These are phyloP conservation scores for Calameuta filiformis DNA, from an alignment of 2,888 invertebrate genomes.

Conservation along the genomic window DNA sequence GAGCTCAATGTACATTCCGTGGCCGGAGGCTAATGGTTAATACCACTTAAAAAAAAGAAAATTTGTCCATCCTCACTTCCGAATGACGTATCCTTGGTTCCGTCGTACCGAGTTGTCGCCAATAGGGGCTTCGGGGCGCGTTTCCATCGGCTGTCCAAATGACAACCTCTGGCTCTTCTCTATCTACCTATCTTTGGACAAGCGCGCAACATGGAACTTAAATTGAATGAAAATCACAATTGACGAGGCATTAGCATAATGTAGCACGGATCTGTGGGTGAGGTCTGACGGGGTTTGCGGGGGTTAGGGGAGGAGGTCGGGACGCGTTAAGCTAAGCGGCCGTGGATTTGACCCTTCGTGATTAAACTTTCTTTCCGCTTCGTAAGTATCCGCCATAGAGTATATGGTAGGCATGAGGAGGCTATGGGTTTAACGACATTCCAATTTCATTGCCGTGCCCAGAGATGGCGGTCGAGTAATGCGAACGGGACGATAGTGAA, in stretches of 20 bases:
- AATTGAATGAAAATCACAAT: conserved; percentile 54
- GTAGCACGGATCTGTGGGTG: conserved; percentile 47
- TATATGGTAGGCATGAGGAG: not conserved
- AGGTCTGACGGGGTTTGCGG: conserved; percentile 37
- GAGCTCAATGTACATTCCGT: no score
- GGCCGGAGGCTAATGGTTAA: no score
- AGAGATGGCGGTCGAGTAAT: no score
- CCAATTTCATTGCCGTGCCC: no score
- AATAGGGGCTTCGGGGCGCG: no score
- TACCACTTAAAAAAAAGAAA: no score
- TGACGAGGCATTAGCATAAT: conserved; percentile 53
- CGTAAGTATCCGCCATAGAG: conserved; percentile 23
- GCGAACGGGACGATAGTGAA: no score
- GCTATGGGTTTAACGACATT: no score
- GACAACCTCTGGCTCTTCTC: conserved; percentile 41
- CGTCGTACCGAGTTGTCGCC: no score
- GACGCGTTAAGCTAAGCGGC: conserved; percentile 36
- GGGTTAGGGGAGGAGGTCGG: conserved; percentile 8
- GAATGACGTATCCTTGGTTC: no score
- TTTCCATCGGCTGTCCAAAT: conserved; percentile 20
- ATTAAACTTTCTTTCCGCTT: conserved; percentile 36
- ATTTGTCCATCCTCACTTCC: no score
- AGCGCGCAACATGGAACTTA: conserved; percentile 50
- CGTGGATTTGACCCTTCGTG: conserved; percentile 18
- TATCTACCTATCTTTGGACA: conserved; percentile 50